Base-by-base conservation (phyloP, 2,797 vertebrate genomes). In the Novumbra hubbsi region DNA sequence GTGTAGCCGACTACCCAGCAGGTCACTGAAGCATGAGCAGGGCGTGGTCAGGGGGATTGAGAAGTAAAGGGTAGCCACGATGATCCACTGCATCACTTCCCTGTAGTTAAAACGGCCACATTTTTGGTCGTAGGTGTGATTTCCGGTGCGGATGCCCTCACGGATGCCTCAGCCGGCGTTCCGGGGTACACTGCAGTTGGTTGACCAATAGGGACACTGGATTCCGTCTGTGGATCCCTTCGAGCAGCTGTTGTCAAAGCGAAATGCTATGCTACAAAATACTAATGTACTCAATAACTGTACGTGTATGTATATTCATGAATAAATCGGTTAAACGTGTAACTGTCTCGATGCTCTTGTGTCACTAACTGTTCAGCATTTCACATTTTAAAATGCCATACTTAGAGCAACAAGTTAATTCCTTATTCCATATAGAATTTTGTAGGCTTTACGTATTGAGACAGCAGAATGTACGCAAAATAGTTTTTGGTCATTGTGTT, bases 261-360 rank as follows among this genome's bases (percentile, higher is more conserved):
- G 86, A 93, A 93, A 92, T 89, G 89, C 92, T 92, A 92, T 92
- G 92, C 90, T 93, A 92, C 90, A 92, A 91, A 90, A 93, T 92
- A 91, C 91, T 93, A 92, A 93, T 94, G 93, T 94, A 94, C 91
- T 93, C 90, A 87, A 91, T 93, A 93, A 91, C 87, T 93, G 89
- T 94, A 83, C 76, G 89, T 94, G 92, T 93, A 91, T 93, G 93
- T 92, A 81, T 88, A 86, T 88, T 93, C 92, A 92, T 93, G 84
- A 94, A 93, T 94, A 94, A 94, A 94, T 88, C 88, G 85, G 88
- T 91, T 89, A 90, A 93, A 91, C 83, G 90, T 92, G 85, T 62
- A 9, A 11, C 9, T 74, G 52, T 30, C 4, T 21, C 67, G 8
- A 48, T 73, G 15, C 15, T 9, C 41, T 57, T 15, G 15, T 27